Evolutionary conservation across 2,888 invertebrate genomes (phyloP).

Genomic region (Phortica magna): DNA sequence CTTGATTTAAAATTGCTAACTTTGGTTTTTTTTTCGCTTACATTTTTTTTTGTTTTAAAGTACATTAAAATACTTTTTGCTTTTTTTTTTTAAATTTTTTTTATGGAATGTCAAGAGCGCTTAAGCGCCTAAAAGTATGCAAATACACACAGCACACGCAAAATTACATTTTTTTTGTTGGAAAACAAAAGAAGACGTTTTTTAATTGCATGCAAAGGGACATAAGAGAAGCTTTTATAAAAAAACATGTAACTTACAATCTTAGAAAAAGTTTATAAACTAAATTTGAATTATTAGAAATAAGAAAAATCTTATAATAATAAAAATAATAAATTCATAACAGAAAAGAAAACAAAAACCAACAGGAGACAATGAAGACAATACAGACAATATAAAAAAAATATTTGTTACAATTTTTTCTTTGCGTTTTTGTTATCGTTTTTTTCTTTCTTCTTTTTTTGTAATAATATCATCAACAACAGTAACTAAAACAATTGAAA

Average conservation of each 20-base stretch:
- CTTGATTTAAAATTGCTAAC: background rate
- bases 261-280: background rate
- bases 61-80: conserved; percentile 20
- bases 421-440: too few relatives aligned
- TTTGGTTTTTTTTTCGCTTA: conserved; percentile 16
- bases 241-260: background rate
- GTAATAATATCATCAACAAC: conserved; percentile 57
- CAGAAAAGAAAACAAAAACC: background rate
- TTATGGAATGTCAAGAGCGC: conserved; percentile 54
- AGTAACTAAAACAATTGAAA: conserved; percentile 54
- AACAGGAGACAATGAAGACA: background rate
- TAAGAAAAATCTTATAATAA: too few relatives aligned
- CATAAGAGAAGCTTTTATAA: conserved; percentile 40
- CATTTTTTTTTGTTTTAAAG: conserved; percentile 26
- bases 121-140: conserved; percentile 40
- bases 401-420: too few relatives aligned
- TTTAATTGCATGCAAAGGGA: background rate
- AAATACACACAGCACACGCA: conserved; percentile 36
- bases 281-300: background rate
- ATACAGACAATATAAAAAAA: background rate
- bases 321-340: conserved; percentile 19
- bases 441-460: background rate
- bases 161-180: background rate
- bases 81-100: conserved; percentile 18
- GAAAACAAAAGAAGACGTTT: background rate